Evolutionary conservation across 2,888 invertebrate genomes (phyloP).

Genomic region (Theristus sp.): DNA sequence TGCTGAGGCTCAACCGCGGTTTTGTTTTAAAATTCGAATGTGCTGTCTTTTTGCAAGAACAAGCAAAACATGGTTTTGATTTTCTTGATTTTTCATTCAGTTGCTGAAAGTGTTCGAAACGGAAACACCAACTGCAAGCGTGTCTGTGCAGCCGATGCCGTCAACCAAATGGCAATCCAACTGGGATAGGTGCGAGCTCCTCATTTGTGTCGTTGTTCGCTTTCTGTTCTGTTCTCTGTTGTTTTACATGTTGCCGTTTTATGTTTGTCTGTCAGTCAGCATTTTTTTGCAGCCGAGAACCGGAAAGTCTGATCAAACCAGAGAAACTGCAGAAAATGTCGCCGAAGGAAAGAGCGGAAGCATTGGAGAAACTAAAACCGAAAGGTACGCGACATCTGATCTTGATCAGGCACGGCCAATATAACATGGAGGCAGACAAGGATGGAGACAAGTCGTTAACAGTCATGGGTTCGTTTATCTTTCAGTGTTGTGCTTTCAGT

Average conservation of each 20-base stretch:
- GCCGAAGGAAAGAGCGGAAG: background rate
- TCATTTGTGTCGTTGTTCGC: too few species aligned
- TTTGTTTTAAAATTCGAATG: too few species aligned
- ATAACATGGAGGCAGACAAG: slow-evolving; percentile 50
- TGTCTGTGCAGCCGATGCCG: background rate
- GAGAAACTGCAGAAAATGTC: background rate
- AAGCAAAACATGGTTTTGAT: too few species aligned
- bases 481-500: background rate
- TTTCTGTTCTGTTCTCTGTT: too few species aligned
- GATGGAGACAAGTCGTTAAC: slow-evolving; percentile 60
- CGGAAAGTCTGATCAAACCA: slow-evolving; percentile 7
- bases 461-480: slow-evolving; percentile 43
- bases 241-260: too few species aligned
- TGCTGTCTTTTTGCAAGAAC: too few species aligned
- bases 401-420: slow-evolving; percentile 84
- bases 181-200: slow-evolving; percentile 16
- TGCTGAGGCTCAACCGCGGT: too few species aligned
- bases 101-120: too few species aligned
- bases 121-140: too few species aligned
- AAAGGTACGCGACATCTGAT: slow-evolving; percentile 58
- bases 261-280: too few species aligned
- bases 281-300: slow-evolving; percentile 19
- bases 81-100: too few species aligned
- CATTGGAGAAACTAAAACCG: slow-evolving; percentile 7
- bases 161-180: slow-evolving; percentile 22